Evolutionary conservation across 2,888 invertebrate species (phyloP), one percentile per base, ranked within the genome.

Genomic region (Ceraclea dissimilis): DNA sequence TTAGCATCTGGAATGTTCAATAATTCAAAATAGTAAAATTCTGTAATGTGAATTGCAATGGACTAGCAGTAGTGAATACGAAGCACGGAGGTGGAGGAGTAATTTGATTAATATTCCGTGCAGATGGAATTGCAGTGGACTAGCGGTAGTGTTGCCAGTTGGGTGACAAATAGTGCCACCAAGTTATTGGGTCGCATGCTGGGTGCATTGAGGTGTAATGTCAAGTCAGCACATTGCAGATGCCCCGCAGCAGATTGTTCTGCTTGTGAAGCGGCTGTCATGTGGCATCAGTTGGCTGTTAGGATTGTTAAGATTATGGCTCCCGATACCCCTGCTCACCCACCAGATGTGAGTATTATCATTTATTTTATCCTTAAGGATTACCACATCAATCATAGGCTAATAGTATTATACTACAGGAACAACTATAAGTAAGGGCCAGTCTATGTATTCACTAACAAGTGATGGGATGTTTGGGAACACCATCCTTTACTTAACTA

Each of bases 261-360:
- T 52, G 92, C 90, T 69, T 98, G 97, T 73, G 94, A 95, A 69
- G 89, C 93, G 55, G 86, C 90, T 22, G 90, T 94, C 31, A 88
- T 95, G 75, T 96, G 96, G 90, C 94, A 96, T 72, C 96, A 95
- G 71, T 74, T 96, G 33, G 87, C 90, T 11, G 81, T 91, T 52
- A 83, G 87, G 64, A 74, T 93, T 33, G 83, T 93, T 22, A 84
- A 87, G 61, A 90, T 89, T 64, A 81, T 93, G 67, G 86, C 85
- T 52, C 90, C 90, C 1, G 80, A 84, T 63, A 79, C 82, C 68
- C 85, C 86, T 16, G 83, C 85, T 34, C 80, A 85, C 64, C 86
- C 87, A 57, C 85, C 88, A 31, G 88, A 89, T 73, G 88, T 90
- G 76, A 79, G 80, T 73, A 18, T 56, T 39, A 39, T 39, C 31